A percentile compares a stretch with the other conserved stretches of the same genome.
These are phyloP conservation scores for Bryconaethiops microstoma DNA, from an alignment of 2,797 vertebrate genomes.

Conservation along the genomic window DNA sequence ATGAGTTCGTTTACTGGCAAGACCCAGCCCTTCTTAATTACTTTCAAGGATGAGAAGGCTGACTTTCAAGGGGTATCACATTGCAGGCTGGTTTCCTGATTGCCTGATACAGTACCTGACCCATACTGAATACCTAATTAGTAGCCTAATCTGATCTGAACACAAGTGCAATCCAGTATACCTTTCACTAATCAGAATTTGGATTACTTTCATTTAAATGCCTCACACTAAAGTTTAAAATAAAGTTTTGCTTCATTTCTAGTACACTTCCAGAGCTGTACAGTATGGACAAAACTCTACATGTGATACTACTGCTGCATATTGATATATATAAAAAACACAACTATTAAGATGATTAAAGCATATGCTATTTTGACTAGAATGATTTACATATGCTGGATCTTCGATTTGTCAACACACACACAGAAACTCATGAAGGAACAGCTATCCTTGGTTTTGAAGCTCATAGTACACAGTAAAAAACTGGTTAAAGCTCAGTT, in stretches of 20 bases:
- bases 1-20: background rate
- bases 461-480: too few species aligned
- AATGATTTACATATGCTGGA: background rate
- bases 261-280: background rate
- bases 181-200: background rate
- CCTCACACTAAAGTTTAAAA: background rate
- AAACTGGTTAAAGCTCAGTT: too few species aligned
- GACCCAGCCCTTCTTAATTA: background rate
- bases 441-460: too few species aligned
- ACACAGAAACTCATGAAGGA: background rate
- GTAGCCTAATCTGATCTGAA: background rate
- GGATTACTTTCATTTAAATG: background rate
- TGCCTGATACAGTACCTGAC: background rate
- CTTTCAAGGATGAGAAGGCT: background rate
- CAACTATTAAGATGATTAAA: background rate
- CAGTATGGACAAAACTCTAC: background rate
- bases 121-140: constrained; percentile 1
- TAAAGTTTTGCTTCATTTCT: background rate
- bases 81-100: constrained; percentile 1
- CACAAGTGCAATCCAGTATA: background rate
- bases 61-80: background rate
- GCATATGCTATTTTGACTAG: background rate
- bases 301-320: background rate
- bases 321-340: background rate
- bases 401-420: background rate